Evolutionary conservation across 2,797 vertebrate species (phyloP).

Genomic region (Myotis planiceps): DNA sequence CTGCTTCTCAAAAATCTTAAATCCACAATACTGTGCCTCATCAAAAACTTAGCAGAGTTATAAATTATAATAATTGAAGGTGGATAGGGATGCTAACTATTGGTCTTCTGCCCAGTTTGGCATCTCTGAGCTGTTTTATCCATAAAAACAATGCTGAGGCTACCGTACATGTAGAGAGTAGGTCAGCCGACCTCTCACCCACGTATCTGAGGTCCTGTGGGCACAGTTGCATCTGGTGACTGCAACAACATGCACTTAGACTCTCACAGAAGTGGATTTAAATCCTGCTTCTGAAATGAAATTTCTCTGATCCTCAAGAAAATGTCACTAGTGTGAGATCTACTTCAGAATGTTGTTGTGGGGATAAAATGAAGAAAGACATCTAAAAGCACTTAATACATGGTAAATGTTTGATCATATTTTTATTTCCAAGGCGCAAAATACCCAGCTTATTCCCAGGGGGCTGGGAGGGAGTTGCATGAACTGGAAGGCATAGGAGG

Average conservation of each 20-base stretch:
- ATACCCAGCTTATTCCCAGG: not conserved
- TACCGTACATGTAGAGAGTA: not conserved
- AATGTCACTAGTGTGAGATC: not conserved
- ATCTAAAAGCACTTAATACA: not conserved
- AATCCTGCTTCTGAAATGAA: not conserved
- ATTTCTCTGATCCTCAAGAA: not conserved
- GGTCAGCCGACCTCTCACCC: not conserved
- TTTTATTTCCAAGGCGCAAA: not conserved
- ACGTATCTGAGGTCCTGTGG: not conserved
- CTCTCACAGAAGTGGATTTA: slow-evolving; percentile 4
- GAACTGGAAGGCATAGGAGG: rapidly evolving
- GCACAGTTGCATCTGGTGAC: not conserved
- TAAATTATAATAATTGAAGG: not conserved
- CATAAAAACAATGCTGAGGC: not conserved
- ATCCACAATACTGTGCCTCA: not conserved
- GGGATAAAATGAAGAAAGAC: not conserved
- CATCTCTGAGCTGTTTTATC: not conserved
- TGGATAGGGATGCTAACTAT: not conserved
- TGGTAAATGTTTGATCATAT: not conserved
- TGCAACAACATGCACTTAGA: not conserved
- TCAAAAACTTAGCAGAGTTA: not conserved
- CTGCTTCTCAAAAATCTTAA: not conserved
- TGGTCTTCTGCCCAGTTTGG: not conserved
- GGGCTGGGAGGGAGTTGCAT: rapidly evolving
- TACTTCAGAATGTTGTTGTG: not conserved